A percentile compares a stretch with the other conserved stretches of the same genome.
Conservation (phyloP, 1,140 invertebrate genomes). For the Plectrocnemia conspersa region DNA sequence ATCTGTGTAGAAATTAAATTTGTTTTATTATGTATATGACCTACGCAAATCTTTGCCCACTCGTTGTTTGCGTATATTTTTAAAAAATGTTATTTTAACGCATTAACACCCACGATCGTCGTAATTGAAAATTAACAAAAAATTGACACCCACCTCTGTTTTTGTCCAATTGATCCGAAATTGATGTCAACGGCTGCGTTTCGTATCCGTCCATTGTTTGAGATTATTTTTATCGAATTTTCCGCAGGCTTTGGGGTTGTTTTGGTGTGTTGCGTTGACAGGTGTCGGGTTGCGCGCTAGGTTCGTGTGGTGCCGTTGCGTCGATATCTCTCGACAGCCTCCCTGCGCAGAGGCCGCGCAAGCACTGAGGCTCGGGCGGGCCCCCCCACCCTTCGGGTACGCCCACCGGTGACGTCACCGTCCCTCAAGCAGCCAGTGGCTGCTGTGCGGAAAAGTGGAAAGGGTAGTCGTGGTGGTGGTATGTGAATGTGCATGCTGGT, state of each 20-base stretch:
- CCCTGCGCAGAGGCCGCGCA: background rate
- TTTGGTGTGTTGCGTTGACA: background rate
- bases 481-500: background rate
- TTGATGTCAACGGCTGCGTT: background rate
- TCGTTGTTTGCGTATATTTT: no score
- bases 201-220: background rate
- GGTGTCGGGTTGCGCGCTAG: slow-evolving; percentile 6
- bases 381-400: slow-evolving; percentile 8
- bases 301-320: background rate
- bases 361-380: background rate
- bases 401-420: slow-evolving; percentile 7
- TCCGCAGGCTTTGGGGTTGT: background rate
- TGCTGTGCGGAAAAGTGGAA: slow-evolving; percentile 1
- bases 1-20: no score
- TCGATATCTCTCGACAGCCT: background rate
- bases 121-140: background rate
- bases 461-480: background rate
- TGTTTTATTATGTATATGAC: no score
- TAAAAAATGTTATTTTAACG: no score
- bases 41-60: no score
- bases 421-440: slow-evolving; percentile 4
- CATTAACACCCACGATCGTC: no score
- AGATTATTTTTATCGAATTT: background rate
- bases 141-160: background rate
- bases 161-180: background rate